These are phyloP conservation scores for Daktulosphaira vitifoliae DNA, from an alignment of 1,140 invertebrate species.

Conservation along the genomic window DNA sequence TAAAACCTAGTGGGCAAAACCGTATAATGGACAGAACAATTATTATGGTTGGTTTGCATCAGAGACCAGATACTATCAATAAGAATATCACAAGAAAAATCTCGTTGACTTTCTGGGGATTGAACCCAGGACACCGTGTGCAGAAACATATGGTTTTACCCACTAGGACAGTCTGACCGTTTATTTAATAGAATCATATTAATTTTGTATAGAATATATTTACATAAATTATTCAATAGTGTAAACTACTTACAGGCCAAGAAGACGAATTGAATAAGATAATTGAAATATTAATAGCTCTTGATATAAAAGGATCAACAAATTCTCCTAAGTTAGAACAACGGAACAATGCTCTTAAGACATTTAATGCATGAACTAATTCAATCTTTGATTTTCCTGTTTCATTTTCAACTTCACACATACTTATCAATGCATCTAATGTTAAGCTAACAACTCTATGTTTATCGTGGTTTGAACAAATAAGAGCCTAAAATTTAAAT, in stretches of 20 bases:
- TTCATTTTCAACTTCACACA: conserved; percentile 48
- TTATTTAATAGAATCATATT: no score
- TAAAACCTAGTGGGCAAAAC: no score
- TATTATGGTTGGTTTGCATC: no score
- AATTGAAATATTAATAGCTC: conserved; percentile 57
- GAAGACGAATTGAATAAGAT: conserved; percentile 59
- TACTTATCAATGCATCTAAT: conserved; percentile 50
- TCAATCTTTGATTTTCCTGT: conserved; percentile 44
- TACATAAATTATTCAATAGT: no score
- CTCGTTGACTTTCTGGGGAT: no score
- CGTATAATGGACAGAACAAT: no score
- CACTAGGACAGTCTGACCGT: no score
- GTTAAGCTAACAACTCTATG: conserved; percentile 49
- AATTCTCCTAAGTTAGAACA: conserved; percentile 65
- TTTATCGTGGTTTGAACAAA: conserved; percentile 59
- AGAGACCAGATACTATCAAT: no score
- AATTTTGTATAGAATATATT: no score
- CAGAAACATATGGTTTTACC: no score
- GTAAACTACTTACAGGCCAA: conserved; percentile 63
- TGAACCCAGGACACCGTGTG: no score
- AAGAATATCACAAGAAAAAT: no score
- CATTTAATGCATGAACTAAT: conserved; percentile 75
- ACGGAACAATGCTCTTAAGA: conserved; percentile 68
- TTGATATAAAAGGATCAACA: conserved; percentile 59
- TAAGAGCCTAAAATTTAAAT: conserved; percentile 52